phyloP scores from a whole-genome alignment of 1,140 invertebrate genomes.

The Oreohelix idahoensis region DNA sequence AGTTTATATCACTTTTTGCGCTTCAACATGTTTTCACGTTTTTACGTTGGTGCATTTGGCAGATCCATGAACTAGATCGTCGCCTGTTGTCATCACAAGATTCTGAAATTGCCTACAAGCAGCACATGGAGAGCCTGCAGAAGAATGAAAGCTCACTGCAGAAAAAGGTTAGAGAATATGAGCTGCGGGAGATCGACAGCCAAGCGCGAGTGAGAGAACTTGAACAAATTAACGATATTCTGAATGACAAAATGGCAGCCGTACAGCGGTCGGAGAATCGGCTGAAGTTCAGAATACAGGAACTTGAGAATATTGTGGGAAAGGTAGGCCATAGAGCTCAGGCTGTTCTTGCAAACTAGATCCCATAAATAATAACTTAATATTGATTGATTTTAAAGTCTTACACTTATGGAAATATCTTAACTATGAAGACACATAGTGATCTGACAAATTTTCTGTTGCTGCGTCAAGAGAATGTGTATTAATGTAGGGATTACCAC shows the following conservation, averaged over 20 bases:
- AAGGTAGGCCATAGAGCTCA: no score
- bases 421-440: no score
- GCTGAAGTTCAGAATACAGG: slow-evolving; percentile 59
- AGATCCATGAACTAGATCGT: slow-evolving; percentile 54
- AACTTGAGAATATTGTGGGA: slow-evolving; percentile 56
- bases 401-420: no score
- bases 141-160: slow-evolving; percentile 57
- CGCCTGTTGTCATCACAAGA: slow-evolving; percentile 53
- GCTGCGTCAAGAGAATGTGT: no score
- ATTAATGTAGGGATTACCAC: no score
- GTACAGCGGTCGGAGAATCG: slow-evolving; percentile 63
- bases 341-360: no score
- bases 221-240: slow-evolving; percentile 53
- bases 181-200: slow-evolving; percentile 57
- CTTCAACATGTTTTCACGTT: not conserved
- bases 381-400: no score
- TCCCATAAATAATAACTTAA: no score
- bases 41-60: not conserved
- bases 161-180: slow-evolving; percentile 57
- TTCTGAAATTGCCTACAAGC: slow-evolving; percentile 52
- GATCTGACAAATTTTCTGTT: no score
- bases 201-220: slow-evolving; percentile 55
- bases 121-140: slow-evolving; percentile 57
- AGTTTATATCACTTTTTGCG: no score
- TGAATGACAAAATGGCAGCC: slow-evolving; percentile 59